phyloP scores from a whole-genome alignment of 37 sponge, comb jelly and placozoan genomes.

The Bolinopsis microptera region DNA sequence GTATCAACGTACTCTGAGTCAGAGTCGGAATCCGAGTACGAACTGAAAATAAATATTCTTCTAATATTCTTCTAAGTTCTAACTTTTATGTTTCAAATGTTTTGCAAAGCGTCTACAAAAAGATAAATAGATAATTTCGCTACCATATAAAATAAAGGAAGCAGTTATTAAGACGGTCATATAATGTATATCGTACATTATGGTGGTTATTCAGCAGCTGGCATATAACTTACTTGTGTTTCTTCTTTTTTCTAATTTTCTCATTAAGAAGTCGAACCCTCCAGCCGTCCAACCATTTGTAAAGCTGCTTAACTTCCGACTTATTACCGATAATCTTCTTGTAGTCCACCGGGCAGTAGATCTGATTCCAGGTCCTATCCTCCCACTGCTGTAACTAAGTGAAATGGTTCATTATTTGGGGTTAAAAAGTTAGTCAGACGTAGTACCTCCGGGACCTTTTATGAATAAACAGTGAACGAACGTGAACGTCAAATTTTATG shows the following conservation, averaged over 20 bases:
- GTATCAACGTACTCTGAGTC: neutral
- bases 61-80: no score
- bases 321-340: neutral
- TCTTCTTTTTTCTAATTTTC: neutral
- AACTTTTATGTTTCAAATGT: no score
- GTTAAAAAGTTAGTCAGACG: neutral
- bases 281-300: conserved; percentile 56
- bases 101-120: no score
- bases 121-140: no score
- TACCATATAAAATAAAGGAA: no score
- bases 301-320: neutral
- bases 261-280: conserved; percentile 21
- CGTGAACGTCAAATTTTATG: no score
- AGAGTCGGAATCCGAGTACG: neutral
- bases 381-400: neutral
- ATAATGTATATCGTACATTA: no score
- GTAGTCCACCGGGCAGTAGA: conserved; percentile 19
- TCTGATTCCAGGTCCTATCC: neutral
- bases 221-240: neutral
- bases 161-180: no score
- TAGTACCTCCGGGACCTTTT: no score
- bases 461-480: no score
- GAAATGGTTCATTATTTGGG: neutral
- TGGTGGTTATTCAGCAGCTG: no score
- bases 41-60: neutral